A percentile compares a stretch with the other conserved stretches of the same genome.
Evolutionary conservation across 2,797 vertebrate genomes (phyloP).

Genomic region (Neolamprologus multifasciatus): DNA sequence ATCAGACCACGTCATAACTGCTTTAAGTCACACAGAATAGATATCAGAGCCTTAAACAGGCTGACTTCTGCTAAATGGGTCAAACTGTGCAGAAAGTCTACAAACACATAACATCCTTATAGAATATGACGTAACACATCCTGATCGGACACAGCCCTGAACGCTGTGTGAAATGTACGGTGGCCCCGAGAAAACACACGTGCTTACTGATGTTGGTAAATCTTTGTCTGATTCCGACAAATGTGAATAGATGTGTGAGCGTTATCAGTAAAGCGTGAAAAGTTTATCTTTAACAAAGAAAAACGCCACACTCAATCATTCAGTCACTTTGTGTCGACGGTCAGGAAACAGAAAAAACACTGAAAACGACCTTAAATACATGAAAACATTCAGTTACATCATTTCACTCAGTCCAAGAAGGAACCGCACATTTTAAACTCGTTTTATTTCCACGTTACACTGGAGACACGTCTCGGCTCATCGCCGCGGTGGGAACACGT

Average conservation of each 20-base stretch:
- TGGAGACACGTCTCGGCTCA: not conserved
- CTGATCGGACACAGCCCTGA: not conserved
- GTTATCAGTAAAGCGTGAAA: not conserved
- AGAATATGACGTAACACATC: not conserved
- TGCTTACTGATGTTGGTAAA: not conserved
- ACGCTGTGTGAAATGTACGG: not conserved
- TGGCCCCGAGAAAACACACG: not conserved
- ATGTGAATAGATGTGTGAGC: not conserved
- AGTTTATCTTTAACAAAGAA: not conserved
- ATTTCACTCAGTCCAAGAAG: not conserved
- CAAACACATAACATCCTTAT: not conserved
- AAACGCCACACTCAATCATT: not conserved
- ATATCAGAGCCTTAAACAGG: not conserved
- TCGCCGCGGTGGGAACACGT: not conserved
- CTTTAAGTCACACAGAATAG: rapidly evolving
- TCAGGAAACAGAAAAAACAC: not conserved
- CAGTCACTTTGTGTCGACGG: not conserved
- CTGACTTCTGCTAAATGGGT: not conserved
- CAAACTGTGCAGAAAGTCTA: not conserved
- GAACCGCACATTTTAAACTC: not conserved
- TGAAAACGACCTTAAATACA: not conserved
- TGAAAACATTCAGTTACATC: not conserved
- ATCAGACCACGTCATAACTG: not conserved
- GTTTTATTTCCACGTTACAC: not conserved
- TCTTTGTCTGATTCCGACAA: not conserved